Base-by-base conservation (phyloP, 2,113 vertebrate species). In the Amblyopsis rosae region DNA sequence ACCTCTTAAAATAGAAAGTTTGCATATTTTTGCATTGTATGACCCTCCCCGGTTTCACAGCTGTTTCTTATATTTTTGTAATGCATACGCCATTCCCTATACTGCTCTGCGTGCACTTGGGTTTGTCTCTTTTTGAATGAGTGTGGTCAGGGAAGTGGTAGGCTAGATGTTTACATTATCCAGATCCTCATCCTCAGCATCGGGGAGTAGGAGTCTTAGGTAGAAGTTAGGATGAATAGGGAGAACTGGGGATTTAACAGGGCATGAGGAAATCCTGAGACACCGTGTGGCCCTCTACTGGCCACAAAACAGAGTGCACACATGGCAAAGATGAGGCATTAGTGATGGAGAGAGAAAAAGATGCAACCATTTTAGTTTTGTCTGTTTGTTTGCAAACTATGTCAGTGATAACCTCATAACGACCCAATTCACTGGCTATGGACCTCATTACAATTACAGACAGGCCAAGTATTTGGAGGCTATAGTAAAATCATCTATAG, bases 1-100 rank as follows among this genome's bases (percentile, higher is more conserved):
- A 86, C 16, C 86, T 91, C 83, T 91, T 92, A 92, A 91, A 90
- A 92, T 90, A 92, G 82, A 92, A 92, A 91, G 92, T 92, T 92
- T 92, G 89, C 91, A 94, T 94, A 94, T 91, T 93, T 94, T 91
- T 89, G 86, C 92, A 91, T 91, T 89, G 9, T 77, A 89, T 92
- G 89, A 91, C 83, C 91, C 82, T 89, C 87, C 83, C 78, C 81
- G 86, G 87, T 90, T 90, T 94, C 89, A 86, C 70, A 92, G 90
- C 90, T 84, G 88, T 81, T 89, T 83, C 69, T 59, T 68, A 79
- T 65, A 69, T 35, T 79, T 72, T 77, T 66, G 70, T 85, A 73
- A 62, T 19, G 49, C 50, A 62, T 63, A 59, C 55, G 65, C 61
- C 60, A 35, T 8, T 33, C 72, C 64, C 15, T 62, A 56, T 49